Evolutionary conservation across 1,140 invertebrate species (phyloP), one percentile per base, ranked within the genome.

Genomic region (Paracyclopina nana): DNA sequence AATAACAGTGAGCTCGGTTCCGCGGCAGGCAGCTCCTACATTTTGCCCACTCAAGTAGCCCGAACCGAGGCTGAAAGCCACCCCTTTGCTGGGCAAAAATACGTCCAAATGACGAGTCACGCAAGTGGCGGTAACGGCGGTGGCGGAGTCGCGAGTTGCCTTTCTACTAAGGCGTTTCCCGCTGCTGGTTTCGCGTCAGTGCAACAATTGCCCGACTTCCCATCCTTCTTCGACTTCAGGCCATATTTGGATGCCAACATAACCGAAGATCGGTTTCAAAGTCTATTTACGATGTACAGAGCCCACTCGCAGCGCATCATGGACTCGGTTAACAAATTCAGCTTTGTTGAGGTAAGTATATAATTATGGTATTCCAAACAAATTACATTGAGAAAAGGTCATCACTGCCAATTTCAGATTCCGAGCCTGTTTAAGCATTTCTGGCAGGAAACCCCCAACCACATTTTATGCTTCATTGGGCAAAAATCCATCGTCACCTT

Each of bases 261-360:
- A 9, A 14, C 22, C 4, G 27, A 8, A 14, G 16, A 16, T 4
- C 27, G 30, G 12, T 14, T 48, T 11, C 45, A 48, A 29, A 70
- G 68, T 4, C 72, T 72, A 56, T 57, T 71, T 14, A 65, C 69
- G 62, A 72, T 72, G 69, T 72, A 72, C 55, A 56, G 68, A 38
- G 66, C 69, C 3, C 71, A 72, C 54, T 72, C 70, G 55, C 70
- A 72, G 54, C 57, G 70, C 22, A 63, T 72, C 22, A 58, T 72
- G 18, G 71, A 72, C 46, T 68, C 68, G 0, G 63, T 71, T 20
- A 66, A 70, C 20, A 55, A 68, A 40, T 69, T 65, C 20, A 70
- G 66, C 55, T 71, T 72, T 60, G 67, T 70, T 42, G 69, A 72
- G 62, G 69, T 69, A 54, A 57, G 50, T 50, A 26, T 55, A 14